These are phyloP conservation scores for Aegotheles bennettii DNA, from an alignment of 2,113 vertebrate species.

Conservation along the genomic window DNA sequence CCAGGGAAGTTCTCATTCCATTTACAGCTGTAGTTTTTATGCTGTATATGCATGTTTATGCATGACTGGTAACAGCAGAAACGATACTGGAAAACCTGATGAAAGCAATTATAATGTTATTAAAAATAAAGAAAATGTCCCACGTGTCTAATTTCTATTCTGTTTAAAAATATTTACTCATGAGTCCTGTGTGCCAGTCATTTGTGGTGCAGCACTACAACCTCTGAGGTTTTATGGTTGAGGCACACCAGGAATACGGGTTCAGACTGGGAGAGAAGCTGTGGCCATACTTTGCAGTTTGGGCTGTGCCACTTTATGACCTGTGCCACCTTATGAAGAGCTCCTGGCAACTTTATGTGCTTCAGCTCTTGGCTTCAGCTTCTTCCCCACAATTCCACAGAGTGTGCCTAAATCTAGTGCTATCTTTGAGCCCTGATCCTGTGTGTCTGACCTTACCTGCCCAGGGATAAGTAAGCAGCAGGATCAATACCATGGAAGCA, in stretches of 20 bases:
- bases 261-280: not conserved
- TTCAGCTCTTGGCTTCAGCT: not conserved
- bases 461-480: not conserved
- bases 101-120: not conserved
- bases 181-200: not conserved
- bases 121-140: not conserved
- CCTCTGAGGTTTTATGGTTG: not conserved
- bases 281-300: not conserved
- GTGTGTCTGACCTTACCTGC: not conserved
- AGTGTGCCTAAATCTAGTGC: not conserved
- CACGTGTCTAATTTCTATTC: not conserved
- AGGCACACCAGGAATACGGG: not conserved
- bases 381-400: rapidly evolving
- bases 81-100: not conserved
- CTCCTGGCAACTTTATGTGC: not conserved
- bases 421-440: not conserved
- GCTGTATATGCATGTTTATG: too few relatives aligned
- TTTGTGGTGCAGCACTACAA: not conserved
- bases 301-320: not conserved
- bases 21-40: not conserved
- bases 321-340: not conserved
- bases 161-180: not conserved
- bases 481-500: not conserved
- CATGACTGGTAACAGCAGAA: not conserved
- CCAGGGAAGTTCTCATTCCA: not conserved